Evolutionary conservation across 2,113 vertebrate genomes (phyloP).

Genomic region (Morone chrysops): DNA sequence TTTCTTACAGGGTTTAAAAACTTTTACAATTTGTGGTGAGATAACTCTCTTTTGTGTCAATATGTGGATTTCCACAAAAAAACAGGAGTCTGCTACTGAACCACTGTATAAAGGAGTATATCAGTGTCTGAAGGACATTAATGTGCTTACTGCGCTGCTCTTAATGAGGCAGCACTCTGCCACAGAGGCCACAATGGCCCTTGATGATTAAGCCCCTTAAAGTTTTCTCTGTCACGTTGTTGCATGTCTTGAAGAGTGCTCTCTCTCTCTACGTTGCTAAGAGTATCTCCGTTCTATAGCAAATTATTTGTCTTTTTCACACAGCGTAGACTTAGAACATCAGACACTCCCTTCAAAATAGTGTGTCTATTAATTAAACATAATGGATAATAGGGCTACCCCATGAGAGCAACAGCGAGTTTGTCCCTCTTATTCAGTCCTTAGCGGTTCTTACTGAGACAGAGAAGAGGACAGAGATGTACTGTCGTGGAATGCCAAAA

Average conservation of each 20-base stretch:
- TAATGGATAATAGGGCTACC: neutral
- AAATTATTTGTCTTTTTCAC: conserved; percentile 24
- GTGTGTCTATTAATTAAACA: conserved; percentile 39
- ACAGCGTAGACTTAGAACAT: conserved; percentile 26
- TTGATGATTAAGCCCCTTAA: conserved; percentile 56
- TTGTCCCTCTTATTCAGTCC: neutral
- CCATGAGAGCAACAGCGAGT: neutral
- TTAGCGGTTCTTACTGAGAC: conserved; percentile 14
- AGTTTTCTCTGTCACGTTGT: conserved; percentile 35
- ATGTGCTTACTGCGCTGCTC: conserved; percentile 53
- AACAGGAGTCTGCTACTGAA: conserved; percentile 24
- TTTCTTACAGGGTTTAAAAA: conserved; percentile 4
- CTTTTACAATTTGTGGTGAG: neutral
- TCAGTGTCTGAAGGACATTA: conserved; percentile 55
- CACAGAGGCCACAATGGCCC: conserved; percentile 48
- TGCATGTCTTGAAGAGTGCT: conserved; percentile 5
- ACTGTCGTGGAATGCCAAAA: conserved; percentile 16
- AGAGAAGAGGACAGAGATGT: conserved; percentile 16
- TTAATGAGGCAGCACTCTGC: conserved; percentile 65
- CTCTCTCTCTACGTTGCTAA: neutral
- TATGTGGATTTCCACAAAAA: conserved; percentile 19
- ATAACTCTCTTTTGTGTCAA: conserved; percentile 13
- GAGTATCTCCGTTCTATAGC: neutral
- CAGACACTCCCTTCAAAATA: conserved; percentile 52
- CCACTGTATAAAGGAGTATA: conserved; percentile 29